phyloP scores from a whole-genome alignment of 2,113 vertebrate genomes.

The Malurus alboscapulatus region DNA sequence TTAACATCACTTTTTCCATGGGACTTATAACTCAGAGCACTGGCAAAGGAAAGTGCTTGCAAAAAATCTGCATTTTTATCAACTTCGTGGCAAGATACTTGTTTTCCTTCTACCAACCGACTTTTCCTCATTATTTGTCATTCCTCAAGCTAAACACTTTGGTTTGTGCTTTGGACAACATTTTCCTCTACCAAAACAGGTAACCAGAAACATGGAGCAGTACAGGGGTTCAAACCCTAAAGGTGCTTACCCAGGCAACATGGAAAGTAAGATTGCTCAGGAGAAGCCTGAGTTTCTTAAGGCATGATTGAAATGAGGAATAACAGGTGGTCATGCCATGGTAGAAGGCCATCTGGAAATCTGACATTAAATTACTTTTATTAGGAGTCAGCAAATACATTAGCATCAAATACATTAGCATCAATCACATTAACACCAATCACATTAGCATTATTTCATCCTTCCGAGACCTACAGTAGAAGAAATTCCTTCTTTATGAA shows the following conservation, averaged over 20 bases:
- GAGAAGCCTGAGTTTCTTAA: background rate
- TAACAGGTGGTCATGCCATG: background rate
- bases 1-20: background rate
- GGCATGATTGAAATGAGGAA: background rate
- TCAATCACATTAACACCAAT: accelerated
- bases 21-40: background rate
- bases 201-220: background rate
- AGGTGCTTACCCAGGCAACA: background rate
- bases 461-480: background rate
- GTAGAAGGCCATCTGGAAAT: background rate
- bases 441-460: background rate
- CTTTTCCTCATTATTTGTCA: background rate
- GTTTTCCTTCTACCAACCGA: background rate
- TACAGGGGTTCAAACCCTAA: background rate
- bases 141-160: background rate
- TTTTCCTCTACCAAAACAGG: background rate
- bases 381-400: background rate
- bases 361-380: background rate
- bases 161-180: background rate
- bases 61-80: background rate
- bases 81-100: background rate
- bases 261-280: background rate
- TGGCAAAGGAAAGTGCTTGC: background rate
- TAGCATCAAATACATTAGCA: background rate
- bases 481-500: background rate